phyloP scores from a whole-genome alignment of 92 coral and sea anemone genomes.

The Porites evermanni region DNA sequence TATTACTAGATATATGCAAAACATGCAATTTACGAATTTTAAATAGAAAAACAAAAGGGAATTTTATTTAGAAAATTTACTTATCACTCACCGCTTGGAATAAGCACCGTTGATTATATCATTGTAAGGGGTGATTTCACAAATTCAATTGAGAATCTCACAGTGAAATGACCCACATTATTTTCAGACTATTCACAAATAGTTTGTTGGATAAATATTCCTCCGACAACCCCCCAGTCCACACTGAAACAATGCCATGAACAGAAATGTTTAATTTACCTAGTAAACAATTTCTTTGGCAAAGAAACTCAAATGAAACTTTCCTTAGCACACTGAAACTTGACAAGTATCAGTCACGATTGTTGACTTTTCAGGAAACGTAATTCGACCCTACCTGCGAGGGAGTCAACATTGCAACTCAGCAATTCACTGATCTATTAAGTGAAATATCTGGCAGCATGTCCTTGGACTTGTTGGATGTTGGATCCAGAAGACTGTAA shows the following conservation, averaged over 20 bases:
- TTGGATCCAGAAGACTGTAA: no score
- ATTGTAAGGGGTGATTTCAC: conserved; percentile 26
- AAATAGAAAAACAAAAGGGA: conserved; percentile 50
- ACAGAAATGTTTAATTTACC: background rate
- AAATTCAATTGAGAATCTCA: background rate
- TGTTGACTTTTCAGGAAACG: background rate
- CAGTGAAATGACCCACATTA: background rate
- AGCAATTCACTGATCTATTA: conserved; percentile 1
- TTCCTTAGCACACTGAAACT: background rate
- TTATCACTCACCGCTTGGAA: conserved; percentile 51
- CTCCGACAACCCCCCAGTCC: background rate
- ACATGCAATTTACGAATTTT: conserved; percentile 25
- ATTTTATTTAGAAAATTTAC: conserved; percentile 51
- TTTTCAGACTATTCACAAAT: background rate
- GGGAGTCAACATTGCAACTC: background rate
- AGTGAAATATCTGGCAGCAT: background rate
- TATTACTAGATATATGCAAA: conserved; percentile 43
- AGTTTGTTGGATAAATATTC: background rate
- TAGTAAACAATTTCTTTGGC: background rate
- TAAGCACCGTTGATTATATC: conserved; percentile 51
- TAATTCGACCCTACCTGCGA: background rate
- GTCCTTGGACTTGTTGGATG: background rate
- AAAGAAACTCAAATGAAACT: background rate
- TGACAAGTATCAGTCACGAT: background rate
- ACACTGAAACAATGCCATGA: background rate